Conservation (phyloP, 1,140 invertebrate genomes). For the Centruroides vittatus region DNA sequence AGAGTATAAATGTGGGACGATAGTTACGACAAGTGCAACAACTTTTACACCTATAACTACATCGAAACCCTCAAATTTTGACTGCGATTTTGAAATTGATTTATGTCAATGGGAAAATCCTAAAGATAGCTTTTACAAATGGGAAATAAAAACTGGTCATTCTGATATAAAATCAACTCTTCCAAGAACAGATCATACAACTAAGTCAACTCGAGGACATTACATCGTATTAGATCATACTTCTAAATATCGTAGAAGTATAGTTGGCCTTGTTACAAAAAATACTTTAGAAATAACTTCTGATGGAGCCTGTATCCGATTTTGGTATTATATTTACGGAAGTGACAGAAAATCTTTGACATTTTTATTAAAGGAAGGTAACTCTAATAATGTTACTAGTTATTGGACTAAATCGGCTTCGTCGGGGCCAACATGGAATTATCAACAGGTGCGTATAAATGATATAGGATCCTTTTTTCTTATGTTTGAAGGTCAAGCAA, state of each 20-base stretch:
- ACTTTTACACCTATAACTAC: slow-evolving; percentile 4
- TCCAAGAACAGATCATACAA: slow-evolving; percentile 10
- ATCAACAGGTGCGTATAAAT: slow-evolving; percentile 9
- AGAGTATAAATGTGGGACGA: neutral
- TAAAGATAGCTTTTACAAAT: neutral
- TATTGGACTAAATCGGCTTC: slow-evolving; percentile 7
- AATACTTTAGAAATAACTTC: neutral
- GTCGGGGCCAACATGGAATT: slow-evolving; percentile 15
- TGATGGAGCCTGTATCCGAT: slow-evolving; percentile 10
- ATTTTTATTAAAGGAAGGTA: neutral
- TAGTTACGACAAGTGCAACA: neutral
- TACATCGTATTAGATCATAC: slow-evolving; percentile 5
- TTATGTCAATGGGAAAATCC: slow-evolving; percentile 9
- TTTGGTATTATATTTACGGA: slow-evolving; percentile 16
- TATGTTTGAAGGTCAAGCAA: slow-evolving; percentile 3
- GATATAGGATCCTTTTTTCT: slow-evolving; percentile 2
- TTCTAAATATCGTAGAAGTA: neutral
- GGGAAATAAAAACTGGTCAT: slow-evolving; percentile 6
- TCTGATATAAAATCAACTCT: slow-evolving; percentile 1
- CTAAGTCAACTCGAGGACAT: slow-evolving; percentile 8
- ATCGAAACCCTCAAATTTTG: slow-evolving; percentile 1
- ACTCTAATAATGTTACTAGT: neutral
- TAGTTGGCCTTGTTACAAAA: neutral
- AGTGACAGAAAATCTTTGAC: neutral
- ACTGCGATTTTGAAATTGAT: slow-evolving; percentile 12